Percentiles rank a stretch among this genome's conserved stretches.
These are phyloP conservation scores for Ptychadena robeensis DNA, from an alignment of 2,797 vertebrate species.

Conservation along the genomic window DNA sequence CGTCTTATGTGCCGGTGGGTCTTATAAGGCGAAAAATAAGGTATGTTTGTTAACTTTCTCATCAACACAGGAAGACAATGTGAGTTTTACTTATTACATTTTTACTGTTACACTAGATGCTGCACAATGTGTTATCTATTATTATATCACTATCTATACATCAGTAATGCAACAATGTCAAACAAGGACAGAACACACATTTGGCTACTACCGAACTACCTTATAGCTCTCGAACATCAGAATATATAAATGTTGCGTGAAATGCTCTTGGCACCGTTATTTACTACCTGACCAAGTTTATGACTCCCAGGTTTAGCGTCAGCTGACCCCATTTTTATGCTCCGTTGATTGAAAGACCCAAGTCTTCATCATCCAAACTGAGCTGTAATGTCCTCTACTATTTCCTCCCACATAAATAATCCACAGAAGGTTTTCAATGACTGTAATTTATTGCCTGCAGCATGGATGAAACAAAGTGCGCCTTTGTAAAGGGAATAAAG, in stretches of 20 bases:
- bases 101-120: neutral
- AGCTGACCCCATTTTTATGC: conserved; percentile 6
- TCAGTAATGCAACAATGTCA: neutral
- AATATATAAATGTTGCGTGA: neutral
- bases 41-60: too few species aligned
- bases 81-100: too few species aligned
- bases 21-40: too few species aligned
- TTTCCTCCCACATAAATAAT: conserved; percentile 13
- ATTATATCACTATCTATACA: neutral
- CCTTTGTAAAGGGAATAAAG: neutral
- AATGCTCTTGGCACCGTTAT: neutral
- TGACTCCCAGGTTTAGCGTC: neutral
- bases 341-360: neutral
- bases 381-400: conserved; percentile 19
- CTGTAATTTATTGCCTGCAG: conserved; percentile 13
- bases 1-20: too few species aligned
- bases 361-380: conserved; percentile 5
- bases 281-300: neutral
- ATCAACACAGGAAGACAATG: too few species aligned
- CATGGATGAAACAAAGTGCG: neutral
- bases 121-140: neutral
- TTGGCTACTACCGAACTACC: neutral
- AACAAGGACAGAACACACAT: neutral
- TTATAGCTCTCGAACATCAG: neutral
- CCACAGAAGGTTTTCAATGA: neutral